Evolutionary conservation across 2,888 invertebrate species (phyloP).

Genomic region (Didymodactylos carnosus): DNA sequence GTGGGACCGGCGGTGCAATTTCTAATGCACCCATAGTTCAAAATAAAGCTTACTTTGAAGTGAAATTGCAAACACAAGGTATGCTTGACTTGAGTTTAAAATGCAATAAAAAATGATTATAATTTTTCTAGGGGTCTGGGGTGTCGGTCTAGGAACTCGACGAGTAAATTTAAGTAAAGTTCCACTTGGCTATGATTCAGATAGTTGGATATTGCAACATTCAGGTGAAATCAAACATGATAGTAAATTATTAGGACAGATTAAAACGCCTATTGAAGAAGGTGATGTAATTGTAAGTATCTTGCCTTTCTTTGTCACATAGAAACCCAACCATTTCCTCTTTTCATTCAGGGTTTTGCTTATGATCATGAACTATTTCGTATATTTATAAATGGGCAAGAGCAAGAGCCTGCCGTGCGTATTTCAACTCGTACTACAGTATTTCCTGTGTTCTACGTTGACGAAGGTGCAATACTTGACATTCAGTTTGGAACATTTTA

Average conservation of each 20-base stretch:
- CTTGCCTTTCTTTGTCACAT: too few relatives aligned
- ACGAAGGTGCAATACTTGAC: constrained; percentile 66
- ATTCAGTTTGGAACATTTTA: constrained; percentile 72
- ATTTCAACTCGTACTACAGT: constrained; percentile 61
- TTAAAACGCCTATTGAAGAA: constrained; percentile 51
- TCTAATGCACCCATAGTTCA: constrained; percentile 43
- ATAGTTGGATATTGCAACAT: constrained; percentile 78
- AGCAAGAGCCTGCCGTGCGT: constrained; percentile 59
- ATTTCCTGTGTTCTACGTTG: constrained; percentile 77
- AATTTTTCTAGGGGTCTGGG: constrained; percentile 46
- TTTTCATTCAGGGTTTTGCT: constrained; percentile 51
- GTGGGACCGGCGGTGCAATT: constrained; percentile 81
- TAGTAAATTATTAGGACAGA: constrained; percentile 52
- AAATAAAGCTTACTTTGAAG: constrained; percentile 93
- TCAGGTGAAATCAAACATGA: constrained; percentile 69
- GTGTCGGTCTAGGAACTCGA: constrained; percentile 71
- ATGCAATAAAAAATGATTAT: too few relatives aligned
- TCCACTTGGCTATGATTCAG: constrained; percentile 61
- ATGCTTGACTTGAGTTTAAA: constrained; percentile 9
- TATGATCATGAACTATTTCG: constrained; percentile 88
- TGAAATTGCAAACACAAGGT: constrained; percentile 85
- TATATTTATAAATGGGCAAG: constrained; percentile 75
- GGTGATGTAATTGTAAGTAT: constrained; percentile 61
- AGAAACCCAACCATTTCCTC: not conserved
- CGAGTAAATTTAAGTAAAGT: constrained; percentile 65